Base-by-base conservation (phyloP, 2,797 vertebrate genomes). In the Coranthus polyacanthus region DNA sequence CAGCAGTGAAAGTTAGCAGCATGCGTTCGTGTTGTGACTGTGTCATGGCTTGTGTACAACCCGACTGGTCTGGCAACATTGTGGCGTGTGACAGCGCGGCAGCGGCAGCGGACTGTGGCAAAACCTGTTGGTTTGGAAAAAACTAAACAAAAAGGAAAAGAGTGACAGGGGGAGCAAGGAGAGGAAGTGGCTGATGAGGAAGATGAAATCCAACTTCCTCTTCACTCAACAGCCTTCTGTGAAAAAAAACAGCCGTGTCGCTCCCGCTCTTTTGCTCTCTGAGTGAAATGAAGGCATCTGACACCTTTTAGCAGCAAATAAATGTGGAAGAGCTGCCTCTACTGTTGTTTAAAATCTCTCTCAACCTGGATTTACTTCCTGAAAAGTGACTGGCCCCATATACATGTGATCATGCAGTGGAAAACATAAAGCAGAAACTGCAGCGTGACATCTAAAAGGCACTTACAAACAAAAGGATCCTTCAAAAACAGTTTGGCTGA, bases 41-140 rank as follows among this genome's bases (percentile, higher is more conserved):
- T 56, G 75, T 84, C 56, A 67, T 5, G 45, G 58, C 44, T 59
- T 78, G 79, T 64, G 66, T 77, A 78, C 74, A 13, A 78, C 59
- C 75, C 12, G 17, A 91, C 89, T 89, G 90, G 90, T 91, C 86
- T 50, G 78, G 86, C 89, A 87, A 68, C 88, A 88, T 88, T 82
- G 82, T 84, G 82, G 75, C 75, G 26, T 49, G 72, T 84, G 65
- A 73, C 21, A 34, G 37, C 54, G 41, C 46, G 15, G 32, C 29
- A 39, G 65, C 45, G 42, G 43, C 63, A 65, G 52, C 47, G 80
- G 71, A 82, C 83, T 76, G 78, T 60, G 69, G 85, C 78, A 72
- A 83, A 91, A 91, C 88, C 86, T 84, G 89, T 90, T 79, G 62
- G 84, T 81, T 84, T 49, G 70, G 52, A 51, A 15, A 24, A 20